Conservation (phyloP, 2,113 vertebrate species). For the Tonatia bakeri region DNA sequence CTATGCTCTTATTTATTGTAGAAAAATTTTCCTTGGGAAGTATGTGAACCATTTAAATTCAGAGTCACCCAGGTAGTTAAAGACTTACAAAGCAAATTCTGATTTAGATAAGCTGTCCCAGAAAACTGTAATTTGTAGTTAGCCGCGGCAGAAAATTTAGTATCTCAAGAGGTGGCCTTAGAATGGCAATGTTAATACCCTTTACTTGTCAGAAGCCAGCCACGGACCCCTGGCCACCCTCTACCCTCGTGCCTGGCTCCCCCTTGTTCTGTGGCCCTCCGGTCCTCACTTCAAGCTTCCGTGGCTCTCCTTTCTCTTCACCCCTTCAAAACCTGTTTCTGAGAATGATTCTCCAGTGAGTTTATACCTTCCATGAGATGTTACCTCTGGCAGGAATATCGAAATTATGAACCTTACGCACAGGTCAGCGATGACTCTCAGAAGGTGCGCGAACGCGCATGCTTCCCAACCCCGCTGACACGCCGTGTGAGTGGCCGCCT, state of each 20-base stretch:
- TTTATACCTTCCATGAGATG: not conserved
- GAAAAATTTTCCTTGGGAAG: not conserved
- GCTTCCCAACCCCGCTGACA: not conserved
- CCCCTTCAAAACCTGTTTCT: not conserved
- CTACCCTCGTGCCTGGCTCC: rapidly evolving
- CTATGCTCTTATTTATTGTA: constrained; percentile 23
- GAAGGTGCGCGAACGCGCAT: not conserved
- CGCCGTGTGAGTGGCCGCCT: too few relatives aligned
- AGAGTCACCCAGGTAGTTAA: not conserved
- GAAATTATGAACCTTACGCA: not conserved
- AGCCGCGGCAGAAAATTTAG: not conserved
- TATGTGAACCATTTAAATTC: constrained; percentile 5
- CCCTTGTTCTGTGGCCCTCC: not conserved
- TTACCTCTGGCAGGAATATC: not conserved
- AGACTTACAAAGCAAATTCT: not conserved
- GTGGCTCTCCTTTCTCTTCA: not conserved
- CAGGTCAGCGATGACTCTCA: not conserved
- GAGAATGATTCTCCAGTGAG: not conserved
- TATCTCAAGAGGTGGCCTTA: not conserved
- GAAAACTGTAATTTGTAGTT: not conserved
- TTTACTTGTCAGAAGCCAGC: not conserved
- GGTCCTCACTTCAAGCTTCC: not conserved
- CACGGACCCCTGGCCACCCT: not conserved
- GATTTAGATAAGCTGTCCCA: not conserved
- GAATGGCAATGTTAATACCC: not conserved